Base-by-base conservation (phyloP, 2,888 invertebrate genomes). In the Camponotus fellah region DNA sequence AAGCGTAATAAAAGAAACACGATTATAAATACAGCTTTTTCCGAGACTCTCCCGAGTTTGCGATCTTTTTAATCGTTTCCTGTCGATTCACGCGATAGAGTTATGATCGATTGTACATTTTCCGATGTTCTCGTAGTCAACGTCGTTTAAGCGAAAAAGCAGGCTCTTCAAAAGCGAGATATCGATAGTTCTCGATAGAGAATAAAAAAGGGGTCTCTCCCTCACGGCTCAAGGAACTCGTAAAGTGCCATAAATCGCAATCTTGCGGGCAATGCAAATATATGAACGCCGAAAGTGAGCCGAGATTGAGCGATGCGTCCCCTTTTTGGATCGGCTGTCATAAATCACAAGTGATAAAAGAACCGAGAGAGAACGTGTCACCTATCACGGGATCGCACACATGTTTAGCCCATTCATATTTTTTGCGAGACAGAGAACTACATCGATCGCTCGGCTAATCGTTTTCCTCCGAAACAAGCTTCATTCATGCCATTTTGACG, bases 301-400 rank as follows among this genome's bases (percentile, higher is more conserved):
- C 72, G 26, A 34, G 79, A 80, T 80, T 72, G 79, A 80, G 79
- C 79, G 79, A 32, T 58, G 43, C 58, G 43, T 66, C 56, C 46
- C 49, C n/a, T 80, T 74, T 26, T 53, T 60, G 21, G n/a, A 66
- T 80, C 49, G 77, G 12, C 17, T 37, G 60, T 53, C 64, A 43
- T 83, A 83, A 69, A 81, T 86, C 85, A 74, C 21, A 10, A 34
- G 43, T 40, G 76, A 58, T 62, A 71, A 69, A 87, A 82, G 74
- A 49, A 66, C 60, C 71, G 49, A 17, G 37, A 17, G 32, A 10
- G 62, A n/a, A 53, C 72, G 75, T 83, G 81, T 43, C 75, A 58
- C 32, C 64, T 60, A 82, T 66, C 62, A 26, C 43, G n/a, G n/a
- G 64, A 69, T 58, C 66, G 17, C 62, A 14, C 65, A 26, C 68